Base-by-base conservation (phyloP, 2,797 vertebrate species). In the Sebastes cheni region DNA sequence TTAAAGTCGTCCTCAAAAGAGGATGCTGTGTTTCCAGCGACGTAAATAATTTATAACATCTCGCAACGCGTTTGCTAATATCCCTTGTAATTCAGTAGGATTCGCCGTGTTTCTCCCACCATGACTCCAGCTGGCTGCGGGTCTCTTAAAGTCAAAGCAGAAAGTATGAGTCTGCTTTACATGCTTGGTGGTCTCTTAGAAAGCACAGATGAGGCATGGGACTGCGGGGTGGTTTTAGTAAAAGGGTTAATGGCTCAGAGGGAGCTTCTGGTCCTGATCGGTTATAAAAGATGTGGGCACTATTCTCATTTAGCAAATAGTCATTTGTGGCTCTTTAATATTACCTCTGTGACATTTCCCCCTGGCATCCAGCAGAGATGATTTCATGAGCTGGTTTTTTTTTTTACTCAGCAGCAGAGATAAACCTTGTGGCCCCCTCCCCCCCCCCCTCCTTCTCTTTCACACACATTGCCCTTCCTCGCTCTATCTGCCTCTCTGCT, bases 1-100 rank as follows among this genome's bases (percentile, higher is more conserved):
- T 93, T 89, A 89, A 92, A 91, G 88, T 85, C 18, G 8, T 80
- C 76, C 85, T 84, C 78, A 80, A 81, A 83, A 82, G 69, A 73
- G 25, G 67, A 70, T 71, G 82, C 18, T 86, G 82, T 79, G 67
- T 88, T 92, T 87, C 85, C 67, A 67, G 65, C 34, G 2, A 67
- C 27, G 75, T 90, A 75, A 91, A 93, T 93, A 89, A 92, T 92
- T 88, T 75, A 86, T 64, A 81, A 72, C 80, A 60, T 88, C 81
- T 83, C 88, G 79, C 69, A 80, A 82, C 52, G 39, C 75, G 71
- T 88, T 86, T 78, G 83, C 69, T 85, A 70, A 86, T 86, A 89
- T 77, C 74, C 77, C 64, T 87, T 6, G 50, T 87, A 75, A 80
- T 64, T 89, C 64, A 66, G 69, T 22, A 27, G 58, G 46, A 56